Evolutionary conservation across 2,888 invertebrate species (phyloP).

Genomic region (Caenorhabditis wallacei): DNA sequence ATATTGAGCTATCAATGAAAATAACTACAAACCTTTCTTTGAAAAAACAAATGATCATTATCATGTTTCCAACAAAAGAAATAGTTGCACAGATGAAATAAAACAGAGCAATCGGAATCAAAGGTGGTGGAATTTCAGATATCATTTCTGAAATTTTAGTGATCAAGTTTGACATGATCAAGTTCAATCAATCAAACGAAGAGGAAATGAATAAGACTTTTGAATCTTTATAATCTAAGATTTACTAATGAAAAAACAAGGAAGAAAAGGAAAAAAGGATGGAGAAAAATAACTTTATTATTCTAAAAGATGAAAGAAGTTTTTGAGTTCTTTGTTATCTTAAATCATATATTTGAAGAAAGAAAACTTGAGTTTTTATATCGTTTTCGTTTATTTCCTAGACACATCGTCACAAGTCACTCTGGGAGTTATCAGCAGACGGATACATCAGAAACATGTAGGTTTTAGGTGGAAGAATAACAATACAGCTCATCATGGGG

Average conservation of each 20-base stretch:
- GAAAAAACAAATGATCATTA: constrained; percentile 47
- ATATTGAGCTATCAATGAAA: too few species aligned
- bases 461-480: constrained; percentile 2
- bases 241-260: neutral
- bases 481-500: constrained; percentile 14
- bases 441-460: neutral
- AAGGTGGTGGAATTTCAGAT: constrained; percentile 26
- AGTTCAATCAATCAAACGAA: neutral
- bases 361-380: neutral
- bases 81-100: constrained; percentile 42
- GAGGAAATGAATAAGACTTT: constrained; percentile 20
- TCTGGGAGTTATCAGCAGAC: constrained; percentile 20
- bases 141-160: constrained; percentile 19
- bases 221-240: constrained; percentile 19
- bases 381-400: neutral
- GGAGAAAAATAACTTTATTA: constrained; percentile 6
- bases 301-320: neutral
- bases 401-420: constrained; percentile 24
- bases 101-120: constrained; percentile 50
- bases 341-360: neutral
- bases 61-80: constrained; percentile 34
- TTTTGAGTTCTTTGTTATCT: neutral
- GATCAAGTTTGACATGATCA: neutral
- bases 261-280: neutral
- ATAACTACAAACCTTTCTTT: constrained; percentile 36